Evolutionary conservation across 2,888 invertebrate species (phyloP), one percentile per base, ranked within the genome.

Genomic region (Unio delphinus): DNA sequence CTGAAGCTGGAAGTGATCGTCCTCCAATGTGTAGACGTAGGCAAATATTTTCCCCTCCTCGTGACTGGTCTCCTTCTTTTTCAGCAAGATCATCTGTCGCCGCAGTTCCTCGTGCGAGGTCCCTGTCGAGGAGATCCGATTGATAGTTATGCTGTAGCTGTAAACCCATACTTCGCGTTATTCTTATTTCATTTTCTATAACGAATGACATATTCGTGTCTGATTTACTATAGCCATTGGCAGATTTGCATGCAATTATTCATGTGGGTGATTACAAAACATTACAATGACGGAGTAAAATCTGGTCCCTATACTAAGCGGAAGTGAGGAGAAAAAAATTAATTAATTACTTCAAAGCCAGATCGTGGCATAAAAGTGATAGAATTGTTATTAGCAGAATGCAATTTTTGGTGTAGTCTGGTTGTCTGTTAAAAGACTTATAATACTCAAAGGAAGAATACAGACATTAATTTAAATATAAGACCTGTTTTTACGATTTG

Each of bases 21-120:
- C 83, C 18, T 79, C 78, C 28, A 83, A 67, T 0, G 88, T 88
- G 75, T 88, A 89, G 23, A 84, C 81, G 64, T 87, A 87, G 23
- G 88, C 89, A 64, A 89, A 89, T 26, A 87, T 80, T 65, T 84
- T 83, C 0, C 87, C 86, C 8, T 87, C 83, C 28, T 82, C 80
- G 15, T 84, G 81, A 61, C 84, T 74, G 7, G 79, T 73, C 57
- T 88, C 84, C 26, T 75, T 68, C 30, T 77, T 73, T 65, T 84
- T 80, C 72, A 87, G 63, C 23, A 66, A 70, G 34, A 70, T 73
- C 82, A 88, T 82, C 68, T 84, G 79, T 65, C 75, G 61, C 18
- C 80, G 60, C 23, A 89, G 72, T 55, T 85, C 81, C 1, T 83
- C 84, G 6, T 67, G 65, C 1, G 82, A 64, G 34, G 84, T 72